phyloP scores from a whole-genome alignment of 1,140 invertebrate genomes.

The Drosophila tsacasi region DNA sequence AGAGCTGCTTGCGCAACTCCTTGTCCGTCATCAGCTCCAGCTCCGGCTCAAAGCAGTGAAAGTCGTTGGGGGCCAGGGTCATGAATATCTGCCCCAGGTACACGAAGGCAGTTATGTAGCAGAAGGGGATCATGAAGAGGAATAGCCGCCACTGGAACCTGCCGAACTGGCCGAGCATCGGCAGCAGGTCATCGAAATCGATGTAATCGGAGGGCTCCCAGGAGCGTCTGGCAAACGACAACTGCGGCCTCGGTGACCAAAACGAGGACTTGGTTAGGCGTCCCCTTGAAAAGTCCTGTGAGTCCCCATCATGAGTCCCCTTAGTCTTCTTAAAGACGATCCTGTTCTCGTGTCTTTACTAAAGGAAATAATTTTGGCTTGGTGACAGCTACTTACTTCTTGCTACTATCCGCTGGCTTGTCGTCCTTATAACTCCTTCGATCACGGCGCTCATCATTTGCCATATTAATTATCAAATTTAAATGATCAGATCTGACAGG shows the following conservation, averaged over 20 bases:
- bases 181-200: constrained; percentile 94
- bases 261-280: not conserved
- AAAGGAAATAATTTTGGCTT: no score
- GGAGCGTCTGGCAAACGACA: no score
- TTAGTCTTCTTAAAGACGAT: not conserved
- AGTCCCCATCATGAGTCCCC: not conserved
- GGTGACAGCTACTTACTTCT: not conserved
- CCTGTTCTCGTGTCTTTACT: not conserved
- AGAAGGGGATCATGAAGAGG: constrained; percentile 92
- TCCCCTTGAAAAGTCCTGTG: not conserved
- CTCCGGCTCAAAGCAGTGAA: constrained; percentile 91
- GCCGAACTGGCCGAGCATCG: constrained; percentile 94
- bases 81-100: constrained; percentile 95
- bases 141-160: constrained; percentile 93
- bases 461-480: constrained; percentile 11
- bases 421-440: not conserved
- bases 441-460: constrained; percentile 6
- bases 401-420: not conserved
- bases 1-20: constrained; percentile 79
- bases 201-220: constrained; percentile 62
- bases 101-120: constrained; percentile 92
- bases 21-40: constrained; percentile 70
- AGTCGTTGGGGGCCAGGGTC: constrained; percentile 90
- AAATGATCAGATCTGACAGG: not conserved
- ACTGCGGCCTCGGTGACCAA: not conserved